Evolutionary conservation across 2,113 vertebrate species (phyloP).

Genomic region (Microtus ochrogaster): DNA sequence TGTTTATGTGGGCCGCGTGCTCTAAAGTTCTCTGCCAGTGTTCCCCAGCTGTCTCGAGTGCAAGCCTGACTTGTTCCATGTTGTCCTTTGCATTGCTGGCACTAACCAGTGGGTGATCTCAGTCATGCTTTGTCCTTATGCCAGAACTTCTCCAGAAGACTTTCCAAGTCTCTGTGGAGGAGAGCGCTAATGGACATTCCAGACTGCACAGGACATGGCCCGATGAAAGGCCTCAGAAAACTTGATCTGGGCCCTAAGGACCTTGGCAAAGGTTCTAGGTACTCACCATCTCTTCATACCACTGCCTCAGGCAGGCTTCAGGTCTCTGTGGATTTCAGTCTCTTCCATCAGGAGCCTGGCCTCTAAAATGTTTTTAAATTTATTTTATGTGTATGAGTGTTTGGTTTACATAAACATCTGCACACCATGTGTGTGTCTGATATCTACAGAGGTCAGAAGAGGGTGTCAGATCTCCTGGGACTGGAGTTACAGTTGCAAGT

Average conservation of each 20-base stretch:
- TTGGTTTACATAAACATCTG: neutral
- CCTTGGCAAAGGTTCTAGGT: neutral
- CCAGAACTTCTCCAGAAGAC: neutral
- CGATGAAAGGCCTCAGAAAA: neutral
- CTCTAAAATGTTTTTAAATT: neutral
- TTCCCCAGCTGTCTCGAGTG: neutral
- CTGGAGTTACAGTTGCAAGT: neutral
- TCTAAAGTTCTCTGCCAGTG: neutral
- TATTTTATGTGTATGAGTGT: neutral
- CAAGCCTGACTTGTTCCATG: rapidly evolving
- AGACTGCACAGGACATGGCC: neutral
- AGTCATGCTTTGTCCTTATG: neutral
- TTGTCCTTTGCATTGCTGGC: neutral
- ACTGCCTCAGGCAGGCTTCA: no score
- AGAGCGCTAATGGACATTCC: neutral
- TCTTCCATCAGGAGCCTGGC: neutral
- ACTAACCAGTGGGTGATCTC: neutral
- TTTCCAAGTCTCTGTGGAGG: neutral
- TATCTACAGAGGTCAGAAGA: neutral
- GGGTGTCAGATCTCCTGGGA: neutral
- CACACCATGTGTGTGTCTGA: neutral
- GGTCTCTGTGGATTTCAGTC: rapidly evolving
- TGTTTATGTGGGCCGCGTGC: no score
- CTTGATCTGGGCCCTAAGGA: no score
- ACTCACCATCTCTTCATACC: neutral